These are phyloP conservation scores for Suillia variegata DNA, from an alignment of 2,888 invertebrate species.

Conservation along the genomic window DNA sequence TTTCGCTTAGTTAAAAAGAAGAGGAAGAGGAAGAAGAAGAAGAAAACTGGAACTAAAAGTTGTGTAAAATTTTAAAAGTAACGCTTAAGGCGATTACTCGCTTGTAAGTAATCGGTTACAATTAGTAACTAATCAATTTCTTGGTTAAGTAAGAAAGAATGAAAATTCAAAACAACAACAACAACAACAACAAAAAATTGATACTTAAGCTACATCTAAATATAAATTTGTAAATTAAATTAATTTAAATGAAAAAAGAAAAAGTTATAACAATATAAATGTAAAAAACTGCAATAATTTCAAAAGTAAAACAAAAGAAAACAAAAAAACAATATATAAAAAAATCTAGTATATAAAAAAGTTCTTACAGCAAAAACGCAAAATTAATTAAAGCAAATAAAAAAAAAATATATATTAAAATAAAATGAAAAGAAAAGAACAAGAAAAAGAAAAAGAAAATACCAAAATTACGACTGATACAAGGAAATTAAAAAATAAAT, in stretches of 20 bases:
- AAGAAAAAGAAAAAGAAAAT: constrained; percentile 39
- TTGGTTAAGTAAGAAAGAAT: not conserved
- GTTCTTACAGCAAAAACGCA: constrained; percentile 30
- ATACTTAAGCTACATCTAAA: constrained; percentile 15
- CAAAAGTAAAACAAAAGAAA: constrained; percentile 10
- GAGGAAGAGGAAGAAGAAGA: no score
- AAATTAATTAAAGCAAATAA: constrained; percentile 44
- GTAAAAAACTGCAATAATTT: constrained; percentile 8
- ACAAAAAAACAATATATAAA: no score
- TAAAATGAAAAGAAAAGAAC: constrained; percentile 44
- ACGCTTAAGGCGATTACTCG: constrained; percentile 7
- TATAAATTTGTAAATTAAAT: no score
- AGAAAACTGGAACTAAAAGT: constrained; percentile 27
- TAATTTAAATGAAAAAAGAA: no score
- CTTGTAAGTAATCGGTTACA: constrained; percentile 8
- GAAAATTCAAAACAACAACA: constrained; percentile 15
- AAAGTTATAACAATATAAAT: not conserved
- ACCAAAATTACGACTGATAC: constrained; percentile 39
- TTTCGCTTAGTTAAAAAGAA: constrained; percentile 20
- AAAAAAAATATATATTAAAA: constrained; percentile 45
- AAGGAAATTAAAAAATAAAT: constrained; percentile 2
- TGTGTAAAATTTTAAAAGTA: constrained; percentile 33
- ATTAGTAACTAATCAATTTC: not conserved
- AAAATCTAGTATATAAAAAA: not conserved
- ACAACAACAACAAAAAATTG: no score